Evolutionary conservation across 2,888 invertebrate genomes (phyloP).

Genomic region (Lumbricus terrestris): DNA sequence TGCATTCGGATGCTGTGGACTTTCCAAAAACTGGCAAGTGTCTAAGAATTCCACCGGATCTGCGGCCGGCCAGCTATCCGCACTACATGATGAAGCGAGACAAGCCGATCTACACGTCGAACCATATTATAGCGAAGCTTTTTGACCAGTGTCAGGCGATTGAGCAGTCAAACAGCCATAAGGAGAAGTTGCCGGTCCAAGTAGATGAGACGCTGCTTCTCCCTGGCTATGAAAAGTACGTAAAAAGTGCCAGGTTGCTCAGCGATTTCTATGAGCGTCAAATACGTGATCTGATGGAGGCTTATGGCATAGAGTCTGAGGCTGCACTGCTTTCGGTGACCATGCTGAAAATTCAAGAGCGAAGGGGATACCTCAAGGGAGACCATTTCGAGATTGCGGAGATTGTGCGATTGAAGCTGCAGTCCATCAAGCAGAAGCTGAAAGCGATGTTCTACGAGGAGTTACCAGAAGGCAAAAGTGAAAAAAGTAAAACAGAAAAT

Average conservation of each 20-base stretch:
- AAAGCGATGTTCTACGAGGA: not conserved
- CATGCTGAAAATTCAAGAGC: not conserved
- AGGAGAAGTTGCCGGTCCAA: not conserved
- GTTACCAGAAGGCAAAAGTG: not conserved
- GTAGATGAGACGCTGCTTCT: not conserved
- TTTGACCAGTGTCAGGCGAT: slow-evolving; percentile 14
- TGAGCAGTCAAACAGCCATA: slow-evolving; percentile 6
- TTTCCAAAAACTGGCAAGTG: slow-evolving; percentile 55
- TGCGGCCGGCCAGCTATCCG: slow-evolving; percentile 17
- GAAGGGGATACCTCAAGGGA: not conserved
- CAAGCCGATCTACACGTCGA: not conserved
- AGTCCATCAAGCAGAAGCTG: not conserved
- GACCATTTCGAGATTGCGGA: slow-evolving; percentile 10
- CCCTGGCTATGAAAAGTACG: slow-evolving; percentile 8
- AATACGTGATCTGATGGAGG: not conserved
- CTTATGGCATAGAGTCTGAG: slow-evolving; percentile 5
- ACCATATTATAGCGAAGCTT: slow-evolving; percentile 11
- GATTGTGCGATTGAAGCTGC: not conserved
- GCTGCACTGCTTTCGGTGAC: slow-evolving; percentile 3
- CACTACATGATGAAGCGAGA: slow-evolving; percentile 26
- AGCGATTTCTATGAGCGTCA: slow-evolving; percentile 5
- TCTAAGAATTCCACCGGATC: slow-evolving; percentile 30
- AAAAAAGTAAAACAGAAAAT: not conserved
- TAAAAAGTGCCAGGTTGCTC: not conserved
- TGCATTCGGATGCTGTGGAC: slow-evolving; percentile 49